Evolutionary conservation across 2,888 invertebrate species (phyloP), one percentile per base, ranked within the genome.

Genomic region (Diarsia rubi): DNA sequence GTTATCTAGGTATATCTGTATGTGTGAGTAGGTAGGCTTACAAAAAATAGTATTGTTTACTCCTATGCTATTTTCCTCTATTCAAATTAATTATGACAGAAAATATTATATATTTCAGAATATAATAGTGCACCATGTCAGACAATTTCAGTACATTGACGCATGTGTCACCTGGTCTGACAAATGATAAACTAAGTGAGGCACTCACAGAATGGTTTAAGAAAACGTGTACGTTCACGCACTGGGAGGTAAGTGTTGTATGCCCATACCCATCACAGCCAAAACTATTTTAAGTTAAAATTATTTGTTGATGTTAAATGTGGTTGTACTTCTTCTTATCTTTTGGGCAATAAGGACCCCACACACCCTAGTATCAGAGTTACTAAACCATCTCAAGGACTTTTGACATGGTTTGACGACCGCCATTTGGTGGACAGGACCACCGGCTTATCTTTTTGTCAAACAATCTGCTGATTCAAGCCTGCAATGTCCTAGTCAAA

Each of bases 141-240:
- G 89, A 93, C 54, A 92, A 94, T 72, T 94, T 91, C 79, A 91
- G 81, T n/a, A 89, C 92, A 0, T 80, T 96, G n/a, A 85, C 78
- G 0, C 82, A 91, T 1, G 90, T 95, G 19, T 96, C 95, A 3
- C 91, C 92, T 1, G 88, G 88, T 0, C 89, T 96, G 3, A 96
- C 94, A 0, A 89, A 94, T 60, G 93, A 93, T 0, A 91, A 88
- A 24, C 79, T 96, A 3, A 92, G 88, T 54, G 79, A 90, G 65
- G 91, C 94, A 3, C 91, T 97, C 2, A 88, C 93, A 0, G 79
- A 91, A 16, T 96, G 96, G 96, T 96, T 96, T 63, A 82, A 88
- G 8, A 92, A 93, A 63, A 79, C 91, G 0, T 78, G 91, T 5
- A 84, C 78, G 0, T 97, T 96, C 74, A 94, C 93, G 2, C 93